Conservation (phyloP, 1,140 invertebrate species). For the Vanessa atalanta region DNA sequence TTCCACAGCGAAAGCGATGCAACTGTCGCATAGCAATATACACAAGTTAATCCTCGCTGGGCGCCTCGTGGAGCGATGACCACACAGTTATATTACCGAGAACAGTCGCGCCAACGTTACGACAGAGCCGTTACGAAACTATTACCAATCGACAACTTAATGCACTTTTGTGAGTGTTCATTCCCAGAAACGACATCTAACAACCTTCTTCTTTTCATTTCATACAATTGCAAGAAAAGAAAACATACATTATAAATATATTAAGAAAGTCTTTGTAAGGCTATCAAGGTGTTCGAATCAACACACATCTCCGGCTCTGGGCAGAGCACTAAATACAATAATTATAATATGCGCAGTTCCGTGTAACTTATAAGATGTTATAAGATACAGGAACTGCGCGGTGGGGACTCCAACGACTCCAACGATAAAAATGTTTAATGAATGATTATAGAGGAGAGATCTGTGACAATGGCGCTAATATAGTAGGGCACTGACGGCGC, state of each 20-base stretch:
- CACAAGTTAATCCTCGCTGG: neutral
- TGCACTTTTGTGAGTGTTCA: slow-evolving; percentile 1
- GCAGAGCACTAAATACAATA: no score
- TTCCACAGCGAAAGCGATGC: neutral
- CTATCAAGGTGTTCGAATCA: no score
- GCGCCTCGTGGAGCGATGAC: neutral
- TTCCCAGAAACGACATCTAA: slow-evolving; percentile 4
- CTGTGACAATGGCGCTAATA: no score
- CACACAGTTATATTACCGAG: neutral
- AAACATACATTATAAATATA: neutral
- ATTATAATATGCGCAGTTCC: no score
- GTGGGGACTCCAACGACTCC: no score
- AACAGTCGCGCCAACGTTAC: neutral
- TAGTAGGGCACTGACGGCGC: no score
- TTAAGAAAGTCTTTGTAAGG: no score
- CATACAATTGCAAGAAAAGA: neutral
- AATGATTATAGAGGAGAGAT: no score
- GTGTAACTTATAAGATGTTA: no score
- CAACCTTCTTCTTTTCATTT: neutral
- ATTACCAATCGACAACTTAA: slow-evolving; percentile 7
- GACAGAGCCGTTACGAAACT: slow-evolving; percentile 4
- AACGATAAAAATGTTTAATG: no score
- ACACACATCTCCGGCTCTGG: no score
- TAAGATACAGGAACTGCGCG: no score
- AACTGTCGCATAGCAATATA: neutral